These are phyloP conservation scores for Marisa cornuarietis DNA, from an alignment of 1,140 invertebrate species.

Conservation along the genomic window DNA sequence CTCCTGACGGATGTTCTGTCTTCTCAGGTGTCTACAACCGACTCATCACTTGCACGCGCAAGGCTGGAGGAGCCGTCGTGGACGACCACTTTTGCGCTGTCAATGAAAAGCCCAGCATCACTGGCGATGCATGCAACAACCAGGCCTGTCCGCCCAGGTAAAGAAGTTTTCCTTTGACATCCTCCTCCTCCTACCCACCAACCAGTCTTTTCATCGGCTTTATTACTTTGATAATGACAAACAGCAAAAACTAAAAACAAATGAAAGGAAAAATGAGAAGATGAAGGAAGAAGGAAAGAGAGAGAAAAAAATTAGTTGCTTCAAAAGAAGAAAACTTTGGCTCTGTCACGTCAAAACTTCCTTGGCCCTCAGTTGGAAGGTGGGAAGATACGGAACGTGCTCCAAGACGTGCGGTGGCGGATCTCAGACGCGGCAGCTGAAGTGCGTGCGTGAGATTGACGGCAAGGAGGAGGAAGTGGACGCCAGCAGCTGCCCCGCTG, in stretches of 20 bases:
- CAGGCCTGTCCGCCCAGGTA: conserved; percentile 28
- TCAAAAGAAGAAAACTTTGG: neutral
- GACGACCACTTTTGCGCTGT: conserved; percentile 25
- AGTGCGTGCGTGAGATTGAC: conserved; percentile 15
- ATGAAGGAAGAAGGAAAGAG: neutral
- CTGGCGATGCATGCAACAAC: conserved; percentile 21
- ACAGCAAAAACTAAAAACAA: neutral
- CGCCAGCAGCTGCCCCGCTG: neutral
- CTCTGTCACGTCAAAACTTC: neutral
- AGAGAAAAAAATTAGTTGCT: neutral
- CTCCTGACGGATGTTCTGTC: neutral
- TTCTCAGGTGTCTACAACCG: conserved; percentile 24
- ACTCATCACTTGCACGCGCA: conserved; percentile 13
- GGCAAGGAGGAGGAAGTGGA: conserved; percentile 3
- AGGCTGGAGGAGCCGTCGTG: conserved; percentile 4
- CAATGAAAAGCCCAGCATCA: conserved; percentile 12
- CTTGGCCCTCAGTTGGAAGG: conserved; percentile 20
- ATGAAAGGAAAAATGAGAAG: neutral
- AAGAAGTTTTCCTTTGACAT: neutral
- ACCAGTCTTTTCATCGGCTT: neutral
- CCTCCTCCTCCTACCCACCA: no score
- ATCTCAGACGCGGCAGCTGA: conserved; percentile 12
- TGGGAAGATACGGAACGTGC: conserved; percentile 15
- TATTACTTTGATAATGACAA: neutral
- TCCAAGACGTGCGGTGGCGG: conserved; percentile 22